Evolutionary conservation across 2,888 invertebrate species (phyloP), one percentile per base, ranked within the genome.

Genomic region (Dermolepida albohirtum): DNA sequence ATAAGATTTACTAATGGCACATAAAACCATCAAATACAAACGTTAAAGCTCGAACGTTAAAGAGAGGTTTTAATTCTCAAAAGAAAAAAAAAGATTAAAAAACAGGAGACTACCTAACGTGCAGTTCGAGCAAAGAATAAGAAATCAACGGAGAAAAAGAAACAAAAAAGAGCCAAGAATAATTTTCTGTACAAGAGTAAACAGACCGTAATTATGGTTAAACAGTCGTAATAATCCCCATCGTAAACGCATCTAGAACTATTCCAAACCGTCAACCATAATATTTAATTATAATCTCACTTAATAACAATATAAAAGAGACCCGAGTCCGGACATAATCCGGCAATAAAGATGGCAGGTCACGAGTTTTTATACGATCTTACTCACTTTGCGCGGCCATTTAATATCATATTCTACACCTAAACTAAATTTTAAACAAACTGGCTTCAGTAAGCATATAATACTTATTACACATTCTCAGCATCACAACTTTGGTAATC

Each of bases 131-230:
- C 11, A 12, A 44, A 14, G 22, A 49, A 17, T 17, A 16, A 17
- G 47, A 22, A 17, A n/a, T 49, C 22, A 22, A 16, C 11, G 49
- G 11, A 49, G 4, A 11, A 49, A 16, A 49, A 49, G 11, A 49
- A 49, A 49, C 6, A 49, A 17, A 49, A 49, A 16, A 10, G 17
- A 17, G 8, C 16, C 16, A 11, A 49, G 49, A 49, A 22, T 62
- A 49, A 49, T 62, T 62, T 62, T 62, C 49, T 14, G 14, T 47
- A 49, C 64, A 55, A 59, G 71, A 67, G 51, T 62, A 71, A 74
- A 65, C 65, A 65, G 52, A 54, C 54, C 41, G 50, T 65, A 70
- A 70, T 70, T 70, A 62, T 62, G 59, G 34, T 62, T 62, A 62
- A 62, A 44, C 47, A 44, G 68, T 65, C 52, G 65, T 54, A 65